Evolutionary conservation across 64 coral and sea anemone genomes (phyloP).

Genomic region (Dendronephthya gigantea): DNA sequence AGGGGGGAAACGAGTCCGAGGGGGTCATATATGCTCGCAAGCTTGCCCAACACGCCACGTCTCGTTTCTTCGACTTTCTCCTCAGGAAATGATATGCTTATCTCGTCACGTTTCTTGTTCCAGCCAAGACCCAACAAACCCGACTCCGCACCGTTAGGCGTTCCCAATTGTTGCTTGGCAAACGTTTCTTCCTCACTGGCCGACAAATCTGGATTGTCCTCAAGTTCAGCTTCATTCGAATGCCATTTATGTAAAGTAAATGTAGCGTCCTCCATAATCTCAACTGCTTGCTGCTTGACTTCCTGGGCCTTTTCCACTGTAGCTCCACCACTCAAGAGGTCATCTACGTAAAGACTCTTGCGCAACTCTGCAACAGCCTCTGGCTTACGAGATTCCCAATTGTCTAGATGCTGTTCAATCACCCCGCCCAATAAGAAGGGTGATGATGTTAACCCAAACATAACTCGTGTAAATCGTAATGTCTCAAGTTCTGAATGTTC

Average conservation of each 20-base stretch:
- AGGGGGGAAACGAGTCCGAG: background rate
- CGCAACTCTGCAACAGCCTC: background rate
- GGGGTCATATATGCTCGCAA: background rate
- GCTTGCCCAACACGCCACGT: background rate
- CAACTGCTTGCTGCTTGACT: background rate
- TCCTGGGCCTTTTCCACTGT: background rate
- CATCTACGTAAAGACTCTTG: background rate
- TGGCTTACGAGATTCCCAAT: background rate
- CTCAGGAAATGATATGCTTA: background rate
- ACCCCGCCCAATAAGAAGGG: background rate
- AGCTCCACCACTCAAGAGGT: background rate
- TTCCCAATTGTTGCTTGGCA: background rate
- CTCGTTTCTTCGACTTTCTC: background rate
- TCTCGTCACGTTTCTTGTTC: background rate
- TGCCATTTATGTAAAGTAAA: background rate
- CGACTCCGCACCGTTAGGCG: background rate
- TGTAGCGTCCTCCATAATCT: background rate
- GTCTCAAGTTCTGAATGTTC: background rate
- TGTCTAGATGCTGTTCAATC: background rate
- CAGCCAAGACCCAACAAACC: background rate
- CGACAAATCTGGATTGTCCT: background rate
- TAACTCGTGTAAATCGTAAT: background rate
- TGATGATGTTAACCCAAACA: background rate
- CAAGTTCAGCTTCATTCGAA: background rate
- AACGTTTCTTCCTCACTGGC: background rate